These are phyloP conservation scores for Leucoraja erinaceus DNA, from an alignment of 2,113 vertebrate genomes.

Conservation along the genomic window DNA sequence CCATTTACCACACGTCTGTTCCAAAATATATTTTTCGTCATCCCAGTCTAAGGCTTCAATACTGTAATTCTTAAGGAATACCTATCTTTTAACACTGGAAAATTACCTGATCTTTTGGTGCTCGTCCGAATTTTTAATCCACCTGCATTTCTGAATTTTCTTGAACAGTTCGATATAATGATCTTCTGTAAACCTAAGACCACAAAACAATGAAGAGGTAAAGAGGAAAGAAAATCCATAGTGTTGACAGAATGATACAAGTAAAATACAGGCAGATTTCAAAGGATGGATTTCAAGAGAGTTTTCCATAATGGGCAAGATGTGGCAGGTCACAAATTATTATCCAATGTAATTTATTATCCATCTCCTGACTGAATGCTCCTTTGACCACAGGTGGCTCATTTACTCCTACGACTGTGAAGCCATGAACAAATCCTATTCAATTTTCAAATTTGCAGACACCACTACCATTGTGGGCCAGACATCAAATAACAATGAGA, in stretches of 20 bases:
- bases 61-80: background rate
- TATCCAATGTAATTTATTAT: too few species aligned
- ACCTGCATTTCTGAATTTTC: slow-evolving; percentile 60
- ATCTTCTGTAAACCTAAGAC: slow-evolving; percentile 62
- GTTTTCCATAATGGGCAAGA: too few species aligned
- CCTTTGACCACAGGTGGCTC: too few species aligned
- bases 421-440: too few species aligned
- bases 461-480: too few species aligned
- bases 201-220: slow-evolving; percentile 9
- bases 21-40: background rate
- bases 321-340: too few species aligned
- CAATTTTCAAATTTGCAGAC: too few species aligned
- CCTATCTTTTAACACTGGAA: background rate
- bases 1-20: background rate
- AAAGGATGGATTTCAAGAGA: background rate
- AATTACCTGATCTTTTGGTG: slow-evolving; percentile 60
- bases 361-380: too few species aligned
- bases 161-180: slow-evolving; percentile 60
- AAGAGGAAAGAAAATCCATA: background rate
- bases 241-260: background rate
- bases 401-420: too few species aligned
- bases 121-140: slow-evolving; percentile 57
- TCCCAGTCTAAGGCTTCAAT: background rate
- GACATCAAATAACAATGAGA: too few species aligned
- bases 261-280: background rate